These are phyloP conservation scores for Microctonus aethiopoides DNA, from an alignment of 2,888 invertebrate genomes.

Conservation along the genomic window DNA sequence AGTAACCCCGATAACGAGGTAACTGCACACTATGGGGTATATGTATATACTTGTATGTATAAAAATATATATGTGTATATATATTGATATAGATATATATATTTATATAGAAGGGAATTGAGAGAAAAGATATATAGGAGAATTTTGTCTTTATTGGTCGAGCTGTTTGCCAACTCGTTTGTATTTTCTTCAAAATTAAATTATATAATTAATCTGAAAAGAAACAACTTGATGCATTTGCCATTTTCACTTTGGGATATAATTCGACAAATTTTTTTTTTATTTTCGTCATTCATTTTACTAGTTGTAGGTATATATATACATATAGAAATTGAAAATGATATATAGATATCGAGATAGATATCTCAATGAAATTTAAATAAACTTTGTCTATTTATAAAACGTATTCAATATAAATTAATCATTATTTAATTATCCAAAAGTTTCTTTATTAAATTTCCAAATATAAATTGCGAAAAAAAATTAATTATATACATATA, in stretches of 20 bases:
- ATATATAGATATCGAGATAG: not conserved
- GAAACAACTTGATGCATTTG: not conserved
- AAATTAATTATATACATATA: too few relatives aligned
- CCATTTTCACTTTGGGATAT: slow-evolving; percentile 23
- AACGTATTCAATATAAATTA: not conserved
- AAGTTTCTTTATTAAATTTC: too few relatives aligned
- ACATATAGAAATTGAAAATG: too few relatives aligned
- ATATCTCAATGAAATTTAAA: not conserved
- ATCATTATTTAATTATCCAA: not conserved
- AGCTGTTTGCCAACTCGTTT: slow-evolving; percentile 40
- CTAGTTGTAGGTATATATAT: too few relatives aligned
- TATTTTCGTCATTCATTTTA: not conserved
- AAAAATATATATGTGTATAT: too few relatives aligned
- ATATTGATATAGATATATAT: too few relatives aligned
- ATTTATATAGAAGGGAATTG: not conserved
- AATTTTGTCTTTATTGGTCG: slow-evolving; percentile 56
- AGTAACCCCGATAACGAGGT: slow-evolving; percentile 63
- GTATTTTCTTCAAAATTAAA: slow-evolving; percentile 52
- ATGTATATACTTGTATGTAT: too few relatives aligned
- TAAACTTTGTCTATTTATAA: not conserved
- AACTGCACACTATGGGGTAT: slow-evolving; percentile 47
- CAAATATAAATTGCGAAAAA: too few relatives aligned
- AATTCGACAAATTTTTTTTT: slow-evolving; percentile 21
- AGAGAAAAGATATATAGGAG: slow-evolving; percentile 46
- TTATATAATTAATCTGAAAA: slow-evolving; percentile 60